Percentiles rank a stretch among this genome's conserved stretches.
These are phyloP conservation scores for Eilema griseolum DNA, from an alignment of 2,888 invertebrate genomes.

Conservation along the genomic window DNA sequence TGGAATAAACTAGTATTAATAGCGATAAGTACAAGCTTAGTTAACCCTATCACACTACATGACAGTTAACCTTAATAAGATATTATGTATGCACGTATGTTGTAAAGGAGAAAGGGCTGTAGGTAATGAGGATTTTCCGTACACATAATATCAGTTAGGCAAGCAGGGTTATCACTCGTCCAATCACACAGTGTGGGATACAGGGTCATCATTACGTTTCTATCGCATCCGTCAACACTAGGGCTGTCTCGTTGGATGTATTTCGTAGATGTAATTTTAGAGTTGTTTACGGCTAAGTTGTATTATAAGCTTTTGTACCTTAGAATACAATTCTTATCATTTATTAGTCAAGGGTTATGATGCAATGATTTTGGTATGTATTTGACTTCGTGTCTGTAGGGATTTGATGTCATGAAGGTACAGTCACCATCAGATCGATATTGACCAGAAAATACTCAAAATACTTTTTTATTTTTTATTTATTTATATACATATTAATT, in stretches of 20 bases:
- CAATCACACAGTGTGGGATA: conserved; percentile 3
- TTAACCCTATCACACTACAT: background rate
- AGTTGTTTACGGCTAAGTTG: too few species aligned
- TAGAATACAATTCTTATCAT: background rate
- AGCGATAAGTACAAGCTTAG: background rate
- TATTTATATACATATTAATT: too few species aligned
- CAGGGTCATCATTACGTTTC: conserved; percentile 10
- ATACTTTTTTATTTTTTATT: too few species aligned
- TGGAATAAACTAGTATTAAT: too few species aligned
- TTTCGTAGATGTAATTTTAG: too few species aligned
- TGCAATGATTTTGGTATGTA: too few species aligned
- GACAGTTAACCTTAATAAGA: background rate
- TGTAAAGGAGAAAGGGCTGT: conserved; percentile 13
- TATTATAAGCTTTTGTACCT: too few species aligned
- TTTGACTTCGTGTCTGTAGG: too few species aligned
- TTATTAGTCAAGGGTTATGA: too few species aligned
- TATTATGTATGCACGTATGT: conserved; percentile 7
- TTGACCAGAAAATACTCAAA: too few species aligned
- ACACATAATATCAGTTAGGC: conserved; percentile 7
- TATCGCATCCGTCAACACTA: conserved; percentile 7
- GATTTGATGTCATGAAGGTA: too few species aligned
- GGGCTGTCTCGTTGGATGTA: background rate
- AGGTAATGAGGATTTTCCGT: conserved; percentile 15
- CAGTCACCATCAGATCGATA: too few species aligned
- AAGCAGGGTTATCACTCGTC: conserved; percentile 17